Percentiles rank a stretch among this genome's conserved stretches.
Evolutionary conservation across 2,888 invertebrate genomes (phyloP).

Genomic region (Gisinianus flammeolus): DNA sequence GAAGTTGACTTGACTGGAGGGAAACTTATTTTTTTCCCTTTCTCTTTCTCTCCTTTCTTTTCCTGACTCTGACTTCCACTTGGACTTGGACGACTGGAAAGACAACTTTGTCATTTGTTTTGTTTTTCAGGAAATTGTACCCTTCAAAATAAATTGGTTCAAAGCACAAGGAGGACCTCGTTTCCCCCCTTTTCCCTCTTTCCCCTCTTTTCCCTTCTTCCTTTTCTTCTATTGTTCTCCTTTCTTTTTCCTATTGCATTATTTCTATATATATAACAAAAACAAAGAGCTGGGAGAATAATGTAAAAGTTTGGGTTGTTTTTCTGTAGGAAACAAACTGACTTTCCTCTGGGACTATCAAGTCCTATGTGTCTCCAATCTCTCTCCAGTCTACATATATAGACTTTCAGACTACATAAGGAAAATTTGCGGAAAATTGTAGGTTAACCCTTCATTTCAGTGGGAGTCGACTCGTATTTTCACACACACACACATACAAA

Average conservation of each 20-base stretch:
- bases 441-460: too few relatives aligned
- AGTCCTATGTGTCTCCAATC: not conserved
- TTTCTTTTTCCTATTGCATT: conserved; percentile 9
- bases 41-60: not conserved
- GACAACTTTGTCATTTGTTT: conserved; percentile 28
- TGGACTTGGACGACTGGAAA: not conserved
- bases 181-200: not conserved
- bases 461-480: too few relatives aligned
- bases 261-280: conserved; percentile 14
- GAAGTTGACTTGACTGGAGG: conserved; percentile 23
- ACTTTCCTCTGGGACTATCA: too few relatives aligned
- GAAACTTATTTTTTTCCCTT: not conserved
- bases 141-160: conserved; percentile 31
- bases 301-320: conserved; percentile 40
- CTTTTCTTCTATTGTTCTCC: not conserved
- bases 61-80: not conserved
- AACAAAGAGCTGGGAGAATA: conserved; percentile 1
- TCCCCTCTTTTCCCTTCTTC: not conserved
- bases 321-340: too few relatives aligned
- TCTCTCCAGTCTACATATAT: not conserved
- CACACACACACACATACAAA: not conserved
- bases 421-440: too few relatives aligned
- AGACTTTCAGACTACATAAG: too few relatives aligned
- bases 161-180: conserved; percentile 21
- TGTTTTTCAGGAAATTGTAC: conserved; percentile 37